Percentiles rank a stretch among this genome's conserved stretches.
Conservation (phyloP, 2,888 invertebrate species). For the Pyrochroa serraticornis region DNA sequence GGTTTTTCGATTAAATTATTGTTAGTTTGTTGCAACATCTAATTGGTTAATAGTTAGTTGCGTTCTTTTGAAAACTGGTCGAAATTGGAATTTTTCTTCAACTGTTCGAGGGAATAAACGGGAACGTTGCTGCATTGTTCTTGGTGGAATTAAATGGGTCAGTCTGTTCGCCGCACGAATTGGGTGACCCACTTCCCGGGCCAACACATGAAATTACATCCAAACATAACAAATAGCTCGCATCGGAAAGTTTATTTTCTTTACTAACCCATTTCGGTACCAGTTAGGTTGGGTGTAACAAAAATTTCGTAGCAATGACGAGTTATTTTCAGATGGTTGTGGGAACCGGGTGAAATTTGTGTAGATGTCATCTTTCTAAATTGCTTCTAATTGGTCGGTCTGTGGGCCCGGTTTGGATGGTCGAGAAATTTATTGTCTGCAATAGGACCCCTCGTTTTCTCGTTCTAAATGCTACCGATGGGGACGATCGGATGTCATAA, state of each 20-base stretch:
- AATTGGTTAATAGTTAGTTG: conserved; percentile 3
- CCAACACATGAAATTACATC: conserved; percentile 28
- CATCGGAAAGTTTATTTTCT: conserved; percentile 15
- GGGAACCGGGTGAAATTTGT: too few species aligned
- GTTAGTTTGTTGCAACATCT: neutral
- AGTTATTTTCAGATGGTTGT: too few species aligned
- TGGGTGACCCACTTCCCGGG: conserved; percentile 35
- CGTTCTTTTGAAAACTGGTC: neutral
- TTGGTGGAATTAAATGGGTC: conserved; percentile 28
- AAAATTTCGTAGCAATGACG: too few species aligned
- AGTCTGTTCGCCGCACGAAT: conserved; percentile 29
- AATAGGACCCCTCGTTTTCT: too few species aligned
- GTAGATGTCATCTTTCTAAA: too few species aligned
- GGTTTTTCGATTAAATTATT: too few species aligned
- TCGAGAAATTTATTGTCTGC: too few species aligned
- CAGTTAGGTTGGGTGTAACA: too few species aligned
- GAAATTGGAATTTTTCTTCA: neutral
- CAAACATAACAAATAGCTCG: conserved; percentile 27
- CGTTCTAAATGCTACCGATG: too few species aligned
- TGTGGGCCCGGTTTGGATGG: too few species aligned
- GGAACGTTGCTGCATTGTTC: conserved; percentile 9
- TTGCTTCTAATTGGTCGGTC: too few species aligned
- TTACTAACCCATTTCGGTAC: neutral
- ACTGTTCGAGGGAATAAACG: conserved; percentile 4
- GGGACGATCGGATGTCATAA: too few species aligned